Evolutionary conservation across 2,888 invertebrate genomes (phyloP), one percentile per base, ranked within the genome.

Genomic region (Elegia similella): DNA sequence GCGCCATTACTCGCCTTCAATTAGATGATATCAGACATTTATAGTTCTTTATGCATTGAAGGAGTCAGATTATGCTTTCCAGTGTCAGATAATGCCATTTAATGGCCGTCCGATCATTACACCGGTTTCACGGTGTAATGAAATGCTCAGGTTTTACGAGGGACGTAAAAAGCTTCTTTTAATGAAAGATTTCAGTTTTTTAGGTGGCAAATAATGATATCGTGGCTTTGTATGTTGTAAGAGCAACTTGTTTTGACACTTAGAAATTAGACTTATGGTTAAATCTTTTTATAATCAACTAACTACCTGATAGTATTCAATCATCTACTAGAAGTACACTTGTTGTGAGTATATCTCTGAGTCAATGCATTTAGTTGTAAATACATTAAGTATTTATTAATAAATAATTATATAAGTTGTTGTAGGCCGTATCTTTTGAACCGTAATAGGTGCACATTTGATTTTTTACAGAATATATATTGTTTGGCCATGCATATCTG

Each of bases 21-120:
- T 90, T 88, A 88, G 88, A 90, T 89, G 84, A 85, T 89, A 90
- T 90, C 89, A 83, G 86, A 88, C 88, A 70, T 88, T 89, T 86
- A 89, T 88, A 89, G 88, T 89, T 88, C 88, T 89, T 89, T 89
- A 87, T 86, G 88, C 84, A 88, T 89, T 86, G 78, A 79, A 72
- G 75, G 73, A 83, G 81, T 79, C 70, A 85, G 88, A 90, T 89
- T 86, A 86, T 86, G 83, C 81, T 80, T 78, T 76, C 67, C 77
- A 75, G 75, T 80, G 75, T 73, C 65, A 84, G 86, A 87, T 89
- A 87, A 86, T 88, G 84, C 78, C 82, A 75, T 83, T 86, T 84
- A 81, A 88, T 80, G 73, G 82, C 75, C 74, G 82, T 78, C 84
- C 82, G 82, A 88, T 87, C 87, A 84, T 88, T 88, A 86, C 78